phyloP scores from a whole-genome alignment of 2,113 vertebrate genomes.

The Pachyramphus minor region DNA sequence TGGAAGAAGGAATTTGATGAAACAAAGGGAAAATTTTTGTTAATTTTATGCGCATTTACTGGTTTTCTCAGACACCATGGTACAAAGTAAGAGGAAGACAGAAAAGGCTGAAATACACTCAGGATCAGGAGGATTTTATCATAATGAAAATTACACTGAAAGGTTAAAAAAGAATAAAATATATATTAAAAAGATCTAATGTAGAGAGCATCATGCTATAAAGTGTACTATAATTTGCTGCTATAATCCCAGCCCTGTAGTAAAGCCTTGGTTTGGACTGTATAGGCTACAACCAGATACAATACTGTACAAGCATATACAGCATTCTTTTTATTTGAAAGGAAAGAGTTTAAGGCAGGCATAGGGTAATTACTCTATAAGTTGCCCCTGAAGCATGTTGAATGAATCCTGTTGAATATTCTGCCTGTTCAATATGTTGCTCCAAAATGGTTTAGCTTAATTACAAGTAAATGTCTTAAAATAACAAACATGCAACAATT shows the following conservation, averaged over 20 bases:
- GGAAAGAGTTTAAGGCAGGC: not conserved
- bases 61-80: not conserved
- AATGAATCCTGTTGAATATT: not conserved
- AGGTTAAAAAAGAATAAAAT: not conserved
- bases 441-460: conserved; percentile 16
- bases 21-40: not conserved
- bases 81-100: not conserved
- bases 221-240: not conserved
- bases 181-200: not conserved
- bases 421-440: not conserved
- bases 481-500: not conserved
- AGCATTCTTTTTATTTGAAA: not conserved
- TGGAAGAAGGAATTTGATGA: not conserved
- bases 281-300: not conserved
- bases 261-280: not conserved
- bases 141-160: not conserved
- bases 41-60: not conserved
- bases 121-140: not conserved
- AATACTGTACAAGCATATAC: not conserved
- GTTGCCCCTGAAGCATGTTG: not conserved
- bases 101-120: not conserved
- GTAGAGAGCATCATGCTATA: not conserved
- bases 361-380: not conserved
- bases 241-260: not conserved
- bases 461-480: conserved; percentile 16